Evolutionary conservation across 2,113 vertebrate genomes (phyloP).

Genomic region (Corvus cornix): DNA sequence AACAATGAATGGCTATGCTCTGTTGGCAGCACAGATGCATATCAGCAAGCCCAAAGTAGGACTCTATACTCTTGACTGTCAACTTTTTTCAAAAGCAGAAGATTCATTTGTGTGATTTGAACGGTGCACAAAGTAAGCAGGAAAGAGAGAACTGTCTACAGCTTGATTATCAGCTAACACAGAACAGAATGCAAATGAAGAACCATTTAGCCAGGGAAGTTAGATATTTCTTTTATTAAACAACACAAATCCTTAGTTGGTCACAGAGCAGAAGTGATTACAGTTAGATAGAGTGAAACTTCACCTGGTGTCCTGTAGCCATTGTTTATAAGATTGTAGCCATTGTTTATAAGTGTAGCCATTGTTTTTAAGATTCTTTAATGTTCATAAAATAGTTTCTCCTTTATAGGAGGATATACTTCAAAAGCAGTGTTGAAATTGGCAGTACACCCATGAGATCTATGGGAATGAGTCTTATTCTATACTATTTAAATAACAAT

Average conservation of each 20-base stretch:
- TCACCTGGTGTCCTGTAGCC: neutral
- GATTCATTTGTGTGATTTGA: neutral
- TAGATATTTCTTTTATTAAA: neutral
- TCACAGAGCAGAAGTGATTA: neutral
- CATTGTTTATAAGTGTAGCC: neutral
- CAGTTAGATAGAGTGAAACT: neutral
- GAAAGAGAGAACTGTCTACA: neutral
- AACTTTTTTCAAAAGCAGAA: neutral
- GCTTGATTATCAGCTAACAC: neutral
- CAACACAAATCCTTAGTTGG: neutral
- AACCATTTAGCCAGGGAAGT: neutral
- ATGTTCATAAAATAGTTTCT: neutral
- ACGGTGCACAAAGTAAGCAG: neutral
- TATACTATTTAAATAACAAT: conserved; percentile 5
- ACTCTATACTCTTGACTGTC: neutral
- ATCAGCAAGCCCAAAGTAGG: neutral
- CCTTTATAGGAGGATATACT: neutral
- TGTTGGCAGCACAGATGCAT: neutral
- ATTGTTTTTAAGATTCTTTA: neutral
- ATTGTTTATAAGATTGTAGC: neutral
- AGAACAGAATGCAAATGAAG: neutral
- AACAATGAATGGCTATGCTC: rapidly evolving
- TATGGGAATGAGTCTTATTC: neutral
- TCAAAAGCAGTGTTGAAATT: neutral
- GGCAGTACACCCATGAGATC: neutral